Percentiles rank a stretch among this genome's conserved stretches.
Conservation (phyloP, 2,113 vertebrate genomes). For the Melanerpes aurifrons region DNA sequence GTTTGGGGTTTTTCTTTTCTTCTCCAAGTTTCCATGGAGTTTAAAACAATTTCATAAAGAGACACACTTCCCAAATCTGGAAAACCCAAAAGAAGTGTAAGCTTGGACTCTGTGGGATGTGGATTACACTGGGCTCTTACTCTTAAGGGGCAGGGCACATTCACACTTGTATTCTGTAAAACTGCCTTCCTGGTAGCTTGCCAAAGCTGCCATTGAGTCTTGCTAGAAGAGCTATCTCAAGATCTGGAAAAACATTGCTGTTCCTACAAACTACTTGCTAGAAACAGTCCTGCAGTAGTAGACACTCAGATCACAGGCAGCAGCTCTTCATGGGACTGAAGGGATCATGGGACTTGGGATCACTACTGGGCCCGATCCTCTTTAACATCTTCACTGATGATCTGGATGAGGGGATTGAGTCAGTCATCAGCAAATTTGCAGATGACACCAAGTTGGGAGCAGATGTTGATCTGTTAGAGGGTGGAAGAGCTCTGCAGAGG, state of each 20-base stretch:
- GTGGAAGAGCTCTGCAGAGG: too few relatives aligned
- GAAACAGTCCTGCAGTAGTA: not conserved
- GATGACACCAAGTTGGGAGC: too few relatives aligned
- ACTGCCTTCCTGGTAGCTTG: not conserved
- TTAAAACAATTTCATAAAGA: not conserved
- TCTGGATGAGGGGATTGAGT: too few relatives aligned
- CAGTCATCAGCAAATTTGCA: too few relatives aligned
- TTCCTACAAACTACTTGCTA: not conserved
- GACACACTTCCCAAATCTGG: not conserved
- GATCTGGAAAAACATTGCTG: not conserved
- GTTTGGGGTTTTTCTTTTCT: not conserved
- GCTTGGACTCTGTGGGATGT: too few relatives aligned
- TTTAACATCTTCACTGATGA: too few relatives aligned
- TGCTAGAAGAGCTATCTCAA: not conserved
- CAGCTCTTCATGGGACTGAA: not conserved
- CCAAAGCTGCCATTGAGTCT: not conserved
- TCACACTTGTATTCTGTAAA: not conserved
- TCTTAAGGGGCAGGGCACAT: too few relatives aligned
- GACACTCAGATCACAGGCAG: not conserved
- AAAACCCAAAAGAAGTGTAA: not conserved
- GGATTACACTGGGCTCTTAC: not conserved
- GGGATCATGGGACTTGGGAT: too few relatives aligned
- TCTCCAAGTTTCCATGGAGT: not conserved
- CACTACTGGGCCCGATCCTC: too few relatives aligned
- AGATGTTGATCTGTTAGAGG: too few relatives aligned